Conservation (phyloP, 2,797 vertebrate genomes). For the Merluccius polli region DNA sequence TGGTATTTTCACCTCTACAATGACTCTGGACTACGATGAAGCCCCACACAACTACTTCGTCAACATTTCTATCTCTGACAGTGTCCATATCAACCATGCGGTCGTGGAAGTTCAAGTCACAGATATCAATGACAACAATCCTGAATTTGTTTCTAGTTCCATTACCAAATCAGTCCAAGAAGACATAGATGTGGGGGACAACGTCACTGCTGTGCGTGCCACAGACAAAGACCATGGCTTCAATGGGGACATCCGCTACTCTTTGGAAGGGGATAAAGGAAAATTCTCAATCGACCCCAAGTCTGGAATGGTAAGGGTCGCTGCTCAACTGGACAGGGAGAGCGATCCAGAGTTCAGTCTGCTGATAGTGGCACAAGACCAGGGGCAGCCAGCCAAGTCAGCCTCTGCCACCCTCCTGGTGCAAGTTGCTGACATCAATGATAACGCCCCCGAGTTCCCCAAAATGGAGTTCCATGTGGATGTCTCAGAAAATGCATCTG, state of each 20-base stretch:
- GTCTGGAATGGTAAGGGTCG: conserved; percentile 62
- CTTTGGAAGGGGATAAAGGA: conserved; percentile 63
- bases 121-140: conserved; percentile 77
- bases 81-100: conserved; percentile 49
- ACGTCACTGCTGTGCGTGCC: conserved; percentile 39
- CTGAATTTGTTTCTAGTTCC: conserved; percentile 51
- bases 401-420: conserved; percentile 55
- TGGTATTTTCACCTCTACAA: conserved; percentile 59
- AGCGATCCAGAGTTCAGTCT: conserved; percentile 55
- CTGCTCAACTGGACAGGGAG: conserved; percentile 68
- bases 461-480: conserved; percentile 38
- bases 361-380: conserved; percentile 71
- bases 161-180: conserved; percentile 44
- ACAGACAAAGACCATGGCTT: conserved; percentile 66
- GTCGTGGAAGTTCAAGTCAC: conserved; percentile 61
- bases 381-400: conserved; percentile 63
- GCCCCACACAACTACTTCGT: conserved; percentile 61
- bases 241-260: conserved; percentile 71
- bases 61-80: conserved; percentile 68
- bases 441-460: conserved; percentile 67
- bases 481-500: conserved; percentile 49
- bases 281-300: conserved; percentile 59
- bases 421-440: conserved; percentile 65
- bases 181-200: conserved; percentile 21
- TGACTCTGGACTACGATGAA: conserved; percentile 70